Percentiles rank a stretch among this genome's conserved stretches.
These are phyloP conservation scores for Neoscelio sp. DNA, from an alignment of 2,888 invertebrate species.

Conservation along the genomic window DNA sequence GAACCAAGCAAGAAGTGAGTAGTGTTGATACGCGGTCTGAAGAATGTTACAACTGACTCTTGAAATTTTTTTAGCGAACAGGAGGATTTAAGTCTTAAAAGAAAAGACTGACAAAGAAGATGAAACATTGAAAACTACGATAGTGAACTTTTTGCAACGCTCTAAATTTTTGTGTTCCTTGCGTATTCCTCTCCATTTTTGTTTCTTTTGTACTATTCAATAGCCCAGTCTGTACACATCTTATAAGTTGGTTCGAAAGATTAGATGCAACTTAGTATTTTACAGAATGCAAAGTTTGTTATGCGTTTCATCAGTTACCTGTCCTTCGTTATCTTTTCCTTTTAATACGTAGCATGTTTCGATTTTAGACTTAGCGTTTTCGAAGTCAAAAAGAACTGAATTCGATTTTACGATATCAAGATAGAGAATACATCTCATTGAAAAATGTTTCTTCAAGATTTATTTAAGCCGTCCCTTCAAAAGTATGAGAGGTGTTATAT, in stretches of 20 bases:
- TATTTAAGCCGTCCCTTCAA: too few relatives aligned
- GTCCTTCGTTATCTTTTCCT: too few relatives aligned
- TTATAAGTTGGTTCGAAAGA: neutral
- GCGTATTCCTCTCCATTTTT: neutral
- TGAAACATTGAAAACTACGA: conserved; percentile 7
- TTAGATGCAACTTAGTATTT: too few relatives aligned
- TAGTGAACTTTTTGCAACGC: conserved; percentile 8
- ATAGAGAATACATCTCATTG: too few relatives aligned
- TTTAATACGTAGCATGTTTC: too few relatives aligned
- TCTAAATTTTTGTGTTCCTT: neutral
- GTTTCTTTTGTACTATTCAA: neutral
- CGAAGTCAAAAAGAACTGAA: too few relatives aligned
- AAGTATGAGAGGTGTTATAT: too few relatives aligned
- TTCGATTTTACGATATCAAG: too few relatives aligned
- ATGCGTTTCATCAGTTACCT: too few relatives aligned
- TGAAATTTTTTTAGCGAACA: conserved; percentile 35
- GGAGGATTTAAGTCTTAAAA: conserved; percentile 19
- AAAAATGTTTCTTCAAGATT: too few relatives aligned
- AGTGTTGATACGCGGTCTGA: conserved; percentile 42
- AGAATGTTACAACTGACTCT: conserved; percentile 47
- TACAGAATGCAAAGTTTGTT: too few relatives aligned
- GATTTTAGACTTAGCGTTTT: too few relatives aligned
- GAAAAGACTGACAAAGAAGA: conserved; percentile 38
- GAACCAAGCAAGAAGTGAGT: conserved; percentile 38
- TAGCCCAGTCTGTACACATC: neutral